These are phyloP conservation scores for Frankliniella intonsa DNA, from an alignment of 2,888 invertebrate genomes.

Conservation along the genomic window DNA sequence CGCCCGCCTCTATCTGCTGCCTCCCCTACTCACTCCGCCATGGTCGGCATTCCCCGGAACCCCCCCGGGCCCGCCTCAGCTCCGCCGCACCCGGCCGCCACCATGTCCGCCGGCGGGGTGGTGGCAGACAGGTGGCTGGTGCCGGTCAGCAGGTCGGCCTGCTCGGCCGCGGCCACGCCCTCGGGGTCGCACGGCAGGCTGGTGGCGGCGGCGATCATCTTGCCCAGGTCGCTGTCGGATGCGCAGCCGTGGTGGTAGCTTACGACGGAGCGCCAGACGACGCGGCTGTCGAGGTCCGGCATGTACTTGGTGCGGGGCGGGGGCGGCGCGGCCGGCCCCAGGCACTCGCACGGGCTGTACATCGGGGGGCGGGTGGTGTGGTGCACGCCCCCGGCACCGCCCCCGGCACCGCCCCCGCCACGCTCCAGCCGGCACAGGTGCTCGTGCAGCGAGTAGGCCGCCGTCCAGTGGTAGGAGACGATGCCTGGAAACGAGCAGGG, in stretches of 20 bases:
- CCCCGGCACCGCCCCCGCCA: neutral
- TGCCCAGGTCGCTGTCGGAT: neutral
- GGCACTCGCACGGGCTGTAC: neutral
- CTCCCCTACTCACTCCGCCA: neutral
- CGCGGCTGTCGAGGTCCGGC: no score
- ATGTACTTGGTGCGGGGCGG: no score
- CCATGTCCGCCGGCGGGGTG: neutral
- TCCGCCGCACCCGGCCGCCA: neutral
- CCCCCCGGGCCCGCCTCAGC: neutral
- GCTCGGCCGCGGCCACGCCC: neutral
- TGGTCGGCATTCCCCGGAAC: neutral
- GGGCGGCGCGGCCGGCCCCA: neutral
- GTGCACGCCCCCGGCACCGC: neutral
- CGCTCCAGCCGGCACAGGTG: neutral
- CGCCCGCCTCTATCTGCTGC: neutral
- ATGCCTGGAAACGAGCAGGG: neutral
- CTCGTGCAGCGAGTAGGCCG: conserved; percentile 5
- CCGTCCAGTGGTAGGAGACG: neutral
- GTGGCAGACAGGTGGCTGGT: neutral
- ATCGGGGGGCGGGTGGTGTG: neutral
- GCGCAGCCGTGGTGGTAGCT: neutral
- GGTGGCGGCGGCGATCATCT: neutral
- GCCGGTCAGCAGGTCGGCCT: neutral
- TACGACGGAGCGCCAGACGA: no score
- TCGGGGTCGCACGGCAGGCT: neutral